Percentiles rank a stretch among this genome's conserved stretches.
Conservation (phyloP, 2,797 vertebrate genomes). For the Poecilia gillii region DNA sequence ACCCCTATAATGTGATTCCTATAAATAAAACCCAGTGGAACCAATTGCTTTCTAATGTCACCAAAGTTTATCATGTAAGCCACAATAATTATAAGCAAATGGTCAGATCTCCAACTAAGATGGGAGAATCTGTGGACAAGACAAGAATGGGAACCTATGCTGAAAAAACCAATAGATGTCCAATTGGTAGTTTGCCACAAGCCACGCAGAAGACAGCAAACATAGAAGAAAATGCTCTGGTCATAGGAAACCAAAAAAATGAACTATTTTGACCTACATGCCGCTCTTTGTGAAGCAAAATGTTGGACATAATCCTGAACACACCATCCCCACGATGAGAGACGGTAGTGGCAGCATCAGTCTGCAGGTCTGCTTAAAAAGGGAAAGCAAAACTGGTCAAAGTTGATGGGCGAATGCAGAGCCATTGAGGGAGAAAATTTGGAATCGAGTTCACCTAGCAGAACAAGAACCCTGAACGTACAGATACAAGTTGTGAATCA, state of each 20-base stretch:
- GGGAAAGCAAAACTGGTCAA: neutral
- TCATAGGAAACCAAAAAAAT: neutral
- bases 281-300: neutral
- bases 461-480: neutral
- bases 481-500: neutral
- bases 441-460: neutral
- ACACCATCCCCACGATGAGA: neutral
- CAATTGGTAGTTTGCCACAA: neutral
- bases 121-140: neutral
- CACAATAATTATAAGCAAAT: neutral
- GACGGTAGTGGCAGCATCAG: neutral
- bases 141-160: neutral
- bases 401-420: neutral
- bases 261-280: neutral
- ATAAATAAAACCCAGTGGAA: neutral
- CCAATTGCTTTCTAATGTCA: neutral
- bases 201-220: neutral
- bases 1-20: neutral
- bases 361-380: neutral
- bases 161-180: neutral
- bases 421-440: neutral
- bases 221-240: neutral
- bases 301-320: neutral
- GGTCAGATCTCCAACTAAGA: neutral
- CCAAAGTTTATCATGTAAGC: neutral